Evolutionary conservation across 2,797 vertebrate species (phyloP), one percentile per base, ranked within the genome.

Genomic region (Lacerta agilis): DNA sequence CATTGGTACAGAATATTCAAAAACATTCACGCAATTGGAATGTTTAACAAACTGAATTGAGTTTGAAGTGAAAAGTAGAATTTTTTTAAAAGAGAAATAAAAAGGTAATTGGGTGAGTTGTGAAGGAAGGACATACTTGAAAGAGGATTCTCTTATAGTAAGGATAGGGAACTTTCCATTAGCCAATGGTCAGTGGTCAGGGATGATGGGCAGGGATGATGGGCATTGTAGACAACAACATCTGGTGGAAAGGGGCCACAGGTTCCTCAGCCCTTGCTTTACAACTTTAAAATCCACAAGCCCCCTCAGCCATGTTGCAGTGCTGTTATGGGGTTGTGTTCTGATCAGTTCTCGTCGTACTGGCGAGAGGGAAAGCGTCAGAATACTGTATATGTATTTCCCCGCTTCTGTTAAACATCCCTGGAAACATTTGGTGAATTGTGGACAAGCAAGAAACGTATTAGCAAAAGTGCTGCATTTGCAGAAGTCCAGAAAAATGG

Each of bases 41-140:
- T 66, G 49, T 71, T 38, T 82, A 4, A 0, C 0, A 1, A 0
- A 43, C 79, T 0, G 8, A 55, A 33, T 64, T 64, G 61, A 20
- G 13, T 73, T 33, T 8, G 55, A 87, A 43, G 0, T 2, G 2
- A 38, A 38, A 38, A 15, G 33, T 4, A 58, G 49, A 58, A 61
- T 27, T 58, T 58, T 71, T 36, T 25, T 2, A 45, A 69, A 36
- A 36, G 33, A 73, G 69, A 18, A 80, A 72, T 1, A 27, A 27
- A 17, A 83, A 29, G 38, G n/a, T 38, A 41, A 69, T 27, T 36
- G 20, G 3, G 11, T 45, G n/a, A 33, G 67, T 36, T 69, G n/a
- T 43, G 41, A 27, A 49, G 23, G 29, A 25, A 25, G 38, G 45
- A 11, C 18, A 25, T 13, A 20, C 2, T 3, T 5, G 4, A 4